Conservation (phyloP, 2,113 vertebrate genomes). For the Dolichallabes microphthalmus region DNA sequence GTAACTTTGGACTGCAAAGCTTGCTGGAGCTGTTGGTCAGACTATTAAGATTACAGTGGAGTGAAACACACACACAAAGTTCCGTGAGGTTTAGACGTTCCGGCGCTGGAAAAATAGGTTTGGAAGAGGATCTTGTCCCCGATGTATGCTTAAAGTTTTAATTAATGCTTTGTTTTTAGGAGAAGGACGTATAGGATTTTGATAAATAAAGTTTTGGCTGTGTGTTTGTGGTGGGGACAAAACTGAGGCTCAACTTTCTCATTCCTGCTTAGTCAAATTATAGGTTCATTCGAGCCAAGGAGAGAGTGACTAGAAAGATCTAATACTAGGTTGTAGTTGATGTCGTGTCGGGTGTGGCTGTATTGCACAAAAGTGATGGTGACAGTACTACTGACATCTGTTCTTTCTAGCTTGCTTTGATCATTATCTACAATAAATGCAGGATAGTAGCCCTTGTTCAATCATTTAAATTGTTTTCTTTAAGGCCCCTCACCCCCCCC, state of each 20-base stretch:
- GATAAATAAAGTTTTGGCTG: background rate
- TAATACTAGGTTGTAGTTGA: conserved; percentile 30
- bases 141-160: background rate
- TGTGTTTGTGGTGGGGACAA: background rate
- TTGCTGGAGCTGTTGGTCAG: background rate
- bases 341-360: conserved; percentile 15
- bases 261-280: conserved; percentile 38
- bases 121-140: background rate
- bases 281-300: conserved; percentile 1
- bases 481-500: background rate
- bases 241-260: background rate
- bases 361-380: background rate
- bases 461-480: background rate
- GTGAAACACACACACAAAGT: background rate
- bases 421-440: background rate
- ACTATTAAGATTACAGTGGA: background rate
- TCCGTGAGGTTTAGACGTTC: background rate
- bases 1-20: background rate
- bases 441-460: background rate
- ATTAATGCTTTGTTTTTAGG: background rate
- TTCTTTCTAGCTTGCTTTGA: background rate
- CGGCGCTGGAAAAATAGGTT: conserved; percentile 27
- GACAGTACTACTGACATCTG: background rate
- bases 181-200: background rate
- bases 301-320: background rate